A percentile compares a stretch with the other conserved stretches of the same genome.
Conservation (phyloP, 2,888 invertebrate species). For the Mythimna albipuncta region DNA sequence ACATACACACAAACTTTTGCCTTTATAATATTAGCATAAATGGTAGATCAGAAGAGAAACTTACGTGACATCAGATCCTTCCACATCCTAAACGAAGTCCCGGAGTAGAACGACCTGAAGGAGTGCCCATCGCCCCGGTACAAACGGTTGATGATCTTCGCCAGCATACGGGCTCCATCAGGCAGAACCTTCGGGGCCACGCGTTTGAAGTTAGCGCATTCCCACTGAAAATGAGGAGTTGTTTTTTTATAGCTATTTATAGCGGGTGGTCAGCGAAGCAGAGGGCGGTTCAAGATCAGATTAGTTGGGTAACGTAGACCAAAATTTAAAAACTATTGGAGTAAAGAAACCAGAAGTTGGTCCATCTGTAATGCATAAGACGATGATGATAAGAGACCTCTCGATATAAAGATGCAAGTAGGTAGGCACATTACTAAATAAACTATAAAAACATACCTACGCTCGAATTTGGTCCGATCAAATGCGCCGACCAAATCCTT, state of each 20-base stretch:
- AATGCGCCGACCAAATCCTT: too few species aligned
- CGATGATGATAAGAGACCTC: background rate
- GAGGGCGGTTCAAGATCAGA: background rate
- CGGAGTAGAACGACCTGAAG: slow-evolving; percentile 93
- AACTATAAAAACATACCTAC: too few species aligned
- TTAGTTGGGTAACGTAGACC: too few species aligned
- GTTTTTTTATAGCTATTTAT: too few species aligned
- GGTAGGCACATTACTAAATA: background rate
- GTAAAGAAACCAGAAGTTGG: too few species aligned
- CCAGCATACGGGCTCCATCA: slow-evolving; percentile 95
- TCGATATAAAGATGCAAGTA: background rate
- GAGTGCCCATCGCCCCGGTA: slow-evolving; percentile 92
- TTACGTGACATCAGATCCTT: slow-evolving; percentile 97
- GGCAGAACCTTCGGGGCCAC: slow-evolving; percentile 94
- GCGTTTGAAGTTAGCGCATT: slow-evolving; percentile 94
- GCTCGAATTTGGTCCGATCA: too few species aligned
- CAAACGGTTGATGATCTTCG: slow-evolving; percentile 93
- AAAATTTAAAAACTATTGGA: too few species aligned
- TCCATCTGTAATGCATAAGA: background rate
- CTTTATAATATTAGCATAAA: too few species aligned
- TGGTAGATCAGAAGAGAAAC: slow-evolving; percentile 71
- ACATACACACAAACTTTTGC: too few species aligned
- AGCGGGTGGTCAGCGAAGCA: too few species aligned
- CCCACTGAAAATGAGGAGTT: slow-evolving; percentile 85
- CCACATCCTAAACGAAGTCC: slow-evolving; percentile 94